Percentiles rank a stretch among this genome's conserved stretches.
Conservation (phyloP, 2,113 vertebrate species). For the Taxidea taxus region DNA sequence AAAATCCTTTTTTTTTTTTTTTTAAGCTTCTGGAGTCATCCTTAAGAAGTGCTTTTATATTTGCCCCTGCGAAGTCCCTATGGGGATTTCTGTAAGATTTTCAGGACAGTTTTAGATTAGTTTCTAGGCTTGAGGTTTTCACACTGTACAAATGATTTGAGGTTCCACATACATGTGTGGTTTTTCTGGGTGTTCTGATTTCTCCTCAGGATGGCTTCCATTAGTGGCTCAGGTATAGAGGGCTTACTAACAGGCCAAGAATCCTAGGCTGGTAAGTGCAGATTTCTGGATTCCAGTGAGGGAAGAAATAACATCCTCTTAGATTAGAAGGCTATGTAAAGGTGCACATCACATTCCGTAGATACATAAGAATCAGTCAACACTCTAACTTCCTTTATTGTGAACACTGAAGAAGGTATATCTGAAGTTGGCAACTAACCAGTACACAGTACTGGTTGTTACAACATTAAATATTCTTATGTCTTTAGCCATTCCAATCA, state of each 20-base stretch:
- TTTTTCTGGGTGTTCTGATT: slow-evolving; percentile 27
- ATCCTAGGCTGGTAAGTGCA: background rate
- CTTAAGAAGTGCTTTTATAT: background rate
- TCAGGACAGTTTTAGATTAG: slow-evolving; percentile 40
- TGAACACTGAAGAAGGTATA: background rate
- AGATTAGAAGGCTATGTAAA: background rate
- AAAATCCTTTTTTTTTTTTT: background rate
- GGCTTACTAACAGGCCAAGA: background rate
- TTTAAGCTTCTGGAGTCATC: background rate
- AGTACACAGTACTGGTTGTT: background rate
- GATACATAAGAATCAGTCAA: background rate
- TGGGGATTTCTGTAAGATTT: background rate
- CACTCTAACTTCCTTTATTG: background rate
- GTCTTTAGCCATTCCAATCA: background rate
- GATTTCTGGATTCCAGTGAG: background rate
- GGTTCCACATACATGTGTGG: background rate
- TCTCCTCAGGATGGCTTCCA: background rate
- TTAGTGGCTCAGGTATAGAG: background rate
- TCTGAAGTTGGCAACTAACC: background rate
- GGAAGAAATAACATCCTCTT: background rate
- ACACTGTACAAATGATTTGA: background rate
- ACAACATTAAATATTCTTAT: background rate
- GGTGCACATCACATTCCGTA: background rate
- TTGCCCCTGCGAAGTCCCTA: background rate
- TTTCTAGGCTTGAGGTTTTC: slow-evolving; percentile 28